Base-by-base conservation (phyloP, 2,113 vertebrate genomes). In the Calyptomena viridis region DNA sequence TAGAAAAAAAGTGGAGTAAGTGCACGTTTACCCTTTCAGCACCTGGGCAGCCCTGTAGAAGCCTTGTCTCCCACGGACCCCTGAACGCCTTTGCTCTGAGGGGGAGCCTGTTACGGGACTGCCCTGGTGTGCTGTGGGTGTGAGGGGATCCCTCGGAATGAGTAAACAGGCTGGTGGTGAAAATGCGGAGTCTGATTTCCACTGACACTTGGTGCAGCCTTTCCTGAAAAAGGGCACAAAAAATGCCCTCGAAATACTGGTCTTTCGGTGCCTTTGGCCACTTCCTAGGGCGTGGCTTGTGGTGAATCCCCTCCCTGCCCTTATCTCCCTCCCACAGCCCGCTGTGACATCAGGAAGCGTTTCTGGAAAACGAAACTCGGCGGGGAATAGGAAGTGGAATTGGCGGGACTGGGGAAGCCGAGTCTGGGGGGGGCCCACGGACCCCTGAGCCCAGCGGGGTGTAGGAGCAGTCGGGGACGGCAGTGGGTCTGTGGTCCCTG, bases 21-120 rank as follows among this genome's bases (percentile, higher is more conserved):
- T 23, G 39, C 5, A 1, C 14, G 2, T 35, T 35, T 11, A 27
- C 21, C 15, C 7, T 24, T 42, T 28, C 7, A 59, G 59, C 23
- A 28, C 11, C 30, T 8, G 31, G n/a, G 16, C 20, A 68, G 75
- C 18, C 20, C 84, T 40, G 15, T 24, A 31, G 17, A 20, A 52
- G 31, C 31, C 39, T 14, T 24, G 14, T 24, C 27, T 25, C 46
- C n/a, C n/a, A n/a, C n/a, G n/a, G n/a, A n/a, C n/a, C n/a, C n/a
- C n/a, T n/a, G n/a, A n/a, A n/a, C n/a, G n/a, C n/a, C n/a, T n/a
- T n/a, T n/a, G n/a, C 28, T 59, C 7, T 22, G 2, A 19, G 20
- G n/a, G 27, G 17, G 5, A 12, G 44, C 28, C 35, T 16, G 14
- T 17, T 7, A 2, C 0, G 0, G 49, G 8, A 4, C 27, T 24